Evolutionary conservation across 2,888 invertebrate species (phyloP).

Genomic region (Agriopis marginaria): DNA sequence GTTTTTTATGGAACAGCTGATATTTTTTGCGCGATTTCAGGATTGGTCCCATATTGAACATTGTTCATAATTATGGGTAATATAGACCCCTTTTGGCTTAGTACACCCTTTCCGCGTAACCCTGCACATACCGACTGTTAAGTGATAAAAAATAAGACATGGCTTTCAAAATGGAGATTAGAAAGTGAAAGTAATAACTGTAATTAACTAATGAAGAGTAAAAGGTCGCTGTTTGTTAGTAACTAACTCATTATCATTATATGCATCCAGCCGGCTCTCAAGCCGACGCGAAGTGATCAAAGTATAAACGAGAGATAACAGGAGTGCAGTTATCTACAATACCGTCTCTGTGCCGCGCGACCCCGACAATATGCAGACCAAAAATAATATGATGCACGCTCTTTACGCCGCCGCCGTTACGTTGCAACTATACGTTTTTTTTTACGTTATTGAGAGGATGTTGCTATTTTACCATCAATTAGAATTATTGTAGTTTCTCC

Average conservation of each 20-base stretch:
- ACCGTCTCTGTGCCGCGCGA: background rate
- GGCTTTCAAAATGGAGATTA: conserved; percentile 7
- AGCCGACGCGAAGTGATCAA: background rate
- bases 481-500: no score
- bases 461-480: conserved; percentile 7
- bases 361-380: background rate
- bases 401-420: background rate
- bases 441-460: conserved; percentile 5
- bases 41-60: no score
- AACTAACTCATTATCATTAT: conserved; percentile 33
- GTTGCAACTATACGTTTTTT: background rate
- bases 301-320: conserved; percentile 20
- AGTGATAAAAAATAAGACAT: conserved; percentile 11
- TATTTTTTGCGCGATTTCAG: no score
- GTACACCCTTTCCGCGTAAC: no score
- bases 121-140: background rate
- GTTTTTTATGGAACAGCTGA: no score
- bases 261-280: background rate
- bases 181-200: conserved; percentile 26
- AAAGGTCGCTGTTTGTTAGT: background rate
- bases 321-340: conserved; percentile 2
- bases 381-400: background rate
- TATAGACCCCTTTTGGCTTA: no score
- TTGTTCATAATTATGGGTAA: no score
- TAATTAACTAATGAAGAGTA: conserved; percentile 13